A percentile compares a stretch with the other conserved stretches of the same genome.
phyloP scores from a whole-genome alignment of 2,888 invertebrate species.

The Uloborus plumipes region DNA sequence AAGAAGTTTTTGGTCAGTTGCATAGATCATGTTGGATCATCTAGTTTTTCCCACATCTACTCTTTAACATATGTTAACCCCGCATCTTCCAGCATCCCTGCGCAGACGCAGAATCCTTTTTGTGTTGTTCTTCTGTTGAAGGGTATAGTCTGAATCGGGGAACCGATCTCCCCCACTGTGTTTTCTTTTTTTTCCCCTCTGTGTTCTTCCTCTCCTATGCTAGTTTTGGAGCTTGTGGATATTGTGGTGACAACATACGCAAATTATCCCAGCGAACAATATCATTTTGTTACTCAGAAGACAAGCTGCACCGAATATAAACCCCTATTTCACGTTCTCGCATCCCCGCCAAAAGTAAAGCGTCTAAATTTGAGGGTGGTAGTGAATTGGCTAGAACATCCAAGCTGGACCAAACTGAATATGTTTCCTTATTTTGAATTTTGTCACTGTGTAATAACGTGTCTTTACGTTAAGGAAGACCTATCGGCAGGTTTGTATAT shows the following conservation, averaged over 20 bases:
- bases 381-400: too few relatives aligned
- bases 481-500: slow-evolving; percentile 84
- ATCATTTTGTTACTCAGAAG: too few relatives aligned
- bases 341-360: too few relatives aligned
- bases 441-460: slow-evolving; percentile 95
- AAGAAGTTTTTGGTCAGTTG: too few relatives aligned
- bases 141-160: neutral
- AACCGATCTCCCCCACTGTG: neutral
- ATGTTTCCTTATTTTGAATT: slow-evolving; percentile 99
- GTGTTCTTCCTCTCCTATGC: neutral
- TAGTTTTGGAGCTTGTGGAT: slow-evolving; percentile 14
- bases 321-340: too few relatives aligned
- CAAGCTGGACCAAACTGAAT: slow-evolving; percentile 98
- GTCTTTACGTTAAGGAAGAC: slow-evolving; percentile 95
- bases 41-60: too few relatives aligned
- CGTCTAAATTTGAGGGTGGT: too few relatives aligned
- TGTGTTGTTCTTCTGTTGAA: neutral
- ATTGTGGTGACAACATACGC: slow-evolving; percentile 73
- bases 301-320: too few relatives aligned
- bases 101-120: slow-evolving; percentile 7
- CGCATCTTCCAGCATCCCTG: neutral
- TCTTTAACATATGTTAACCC: neutral
- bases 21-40: too few relatives aligned
- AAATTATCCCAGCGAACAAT: too few relatives aligned
- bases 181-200: slow-evolving; percentile 7